Percentiles rank a stretch among this genome's conserved stretches.
Evolutionary conservation across 2,113 vertebrate genomes (phyloP).

Genomic region (Chauna torquata): DNA sequence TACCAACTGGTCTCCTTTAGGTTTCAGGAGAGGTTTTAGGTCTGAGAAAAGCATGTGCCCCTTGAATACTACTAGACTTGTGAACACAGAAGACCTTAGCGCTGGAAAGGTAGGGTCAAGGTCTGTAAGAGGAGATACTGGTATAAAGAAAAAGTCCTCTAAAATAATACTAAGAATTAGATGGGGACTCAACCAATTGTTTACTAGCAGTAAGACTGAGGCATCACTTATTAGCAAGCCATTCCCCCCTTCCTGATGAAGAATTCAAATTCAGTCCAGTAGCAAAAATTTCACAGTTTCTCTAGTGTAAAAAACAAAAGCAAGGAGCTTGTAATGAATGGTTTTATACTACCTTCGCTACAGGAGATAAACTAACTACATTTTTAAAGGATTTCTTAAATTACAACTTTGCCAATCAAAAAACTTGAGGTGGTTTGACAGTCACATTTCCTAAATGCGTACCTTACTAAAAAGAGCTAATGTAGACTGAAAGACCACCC

Average conservation of each 20-base stretch:
- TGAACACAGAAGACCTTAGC: background rate
- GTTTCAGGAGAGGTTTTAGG: background rate
- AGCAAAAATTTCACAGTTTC: background rate
- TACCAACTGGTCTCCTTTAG: background rate
- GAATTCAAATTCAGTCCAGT: background rate
- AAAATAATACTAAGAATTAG: background rate
- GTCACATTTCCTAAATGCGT: background rate
- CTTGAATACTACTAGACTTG: background rate
- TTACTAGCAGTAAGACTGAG: background rate
- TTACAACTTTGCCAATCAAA: background rate
- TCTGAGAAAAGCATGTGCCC: background rate
- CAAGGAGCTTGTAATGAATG: background rate
- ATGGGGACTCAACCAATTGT: background rate
- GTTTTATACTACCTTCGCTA: background rate
- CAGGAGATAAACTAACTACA: background rate
- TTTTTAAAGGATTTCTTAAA: background rate
- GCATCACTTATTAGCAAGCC: background rate
- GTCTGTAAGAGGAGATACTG: accelerated
- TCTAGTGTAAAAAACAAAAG: background rate
- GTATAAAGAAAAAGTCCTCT: background rate
- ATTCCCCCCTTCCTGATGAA: background rate
- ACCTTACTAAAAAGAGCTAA: background rate
- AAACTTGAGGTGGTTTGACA: background rate
- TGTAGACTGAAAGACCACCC: background rate
- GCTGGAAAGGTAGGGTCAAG: background rate